These are phyloP conservation scores for Choristoneura fumiferana DNA, from an alignment of 1,140 invertebrate species.

Conservation along the genomic window DNA sequence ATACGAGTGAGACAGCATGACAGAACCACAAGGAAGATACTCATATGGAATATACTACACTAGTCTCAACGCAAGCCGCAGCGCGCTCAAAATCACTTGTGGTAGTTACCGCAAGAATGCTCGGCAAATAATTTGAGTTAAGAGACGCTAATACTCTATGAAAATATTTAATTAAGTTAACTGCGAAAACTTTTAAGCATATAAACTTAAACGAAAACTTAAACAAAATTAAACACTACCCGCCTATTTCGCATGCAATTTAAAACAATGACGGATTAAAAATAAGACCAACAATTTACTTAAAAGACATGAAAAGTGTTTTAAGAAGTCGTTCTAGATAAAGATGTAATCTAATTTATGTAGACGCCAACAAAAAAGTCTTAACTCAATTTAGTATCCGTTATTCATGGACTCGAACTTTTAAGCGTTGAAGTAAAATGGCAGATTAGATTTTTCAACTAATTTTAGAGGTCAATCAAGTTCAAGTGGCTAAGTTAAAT, in stretches of 20 bases:
- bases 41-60: neutral
- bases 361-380: neutral
- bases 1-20: neutral
- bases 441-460: too few species aligned
- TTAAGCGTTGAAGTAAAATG: too few species aligned
- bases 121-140: conserved; percentile 1
- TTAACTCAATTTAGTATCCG: neutral
- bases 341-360: neutral
- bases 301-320: neutral
- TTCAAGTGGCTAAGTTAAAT: too few species aligned
- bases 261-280: too few species aligned
- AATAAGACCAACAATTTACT: neutral
- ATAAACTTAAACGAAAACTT: too few species aligned
- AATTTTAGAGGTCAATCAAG: too few species aligned
- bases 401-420: neutral
- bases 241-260: too few species aligned
- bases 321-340: neutral
- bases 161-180: too few species aligned
- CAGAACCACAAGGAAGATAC: neutral
- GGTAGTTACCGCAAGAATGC: neutral
- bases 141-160: too few species aligned
- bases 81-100: conserved; percentile 9
- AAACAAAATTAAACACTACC: too few species aligned
- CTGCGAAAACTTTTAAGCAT: too few species aligned
- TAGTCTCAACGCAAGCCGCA: neutral